Percentiles rank a stretch among this genome's conserved stretches.
Conservation (phyloP, 92 coral and sea anemone species). For the Hydrozoanthus gracilis region DNA sequence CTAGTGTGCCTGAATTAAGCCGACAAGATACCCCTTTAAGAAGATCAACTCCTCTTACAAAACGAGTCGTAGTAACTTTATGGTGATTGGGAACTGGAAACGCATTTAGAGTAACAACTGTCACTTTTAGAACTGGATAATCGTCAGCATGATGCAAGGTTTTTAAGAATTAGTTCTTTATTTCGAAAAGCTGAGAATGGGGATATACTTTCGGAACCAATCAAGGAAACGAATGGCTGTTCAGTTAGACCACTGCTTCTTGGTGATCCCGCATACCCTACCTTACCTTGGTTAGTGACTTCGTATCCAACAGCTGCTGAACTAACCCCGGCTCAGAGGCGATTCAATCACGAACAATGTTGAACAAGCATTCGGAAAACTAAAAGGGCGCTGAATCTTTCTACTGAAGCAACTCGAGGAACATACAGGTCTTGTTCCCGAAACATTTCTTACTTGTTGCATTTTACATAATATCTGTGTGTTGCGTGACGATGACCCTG, state of each 20-base stretch:
- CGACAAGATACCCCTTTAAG: too few relatives aligned
- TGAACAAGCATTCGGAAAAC: not conserved
- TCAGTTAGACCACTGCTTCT: constrained; percentile 13
- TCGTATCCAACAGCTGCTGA: constrained; percentile 7
- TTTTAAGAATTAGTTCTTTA: not conserved
- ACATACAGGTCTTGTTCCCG: constrained; percentile 8
- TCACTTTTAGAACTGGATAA: too few relatives aligned
- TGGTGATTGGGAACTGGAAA: too few relatives aligned
- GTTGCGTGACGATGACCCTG: constrained; percentile 10
- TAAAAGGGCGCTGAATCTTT: constrained; percentile 3
- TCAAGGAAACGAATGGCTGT: constrained; percentile 9
- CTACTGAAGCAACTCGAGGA: constrained; percentile 19
- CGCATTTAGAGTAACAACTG: too few relatives aligned
- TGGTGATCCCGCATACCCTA: constrained; percentile 8
- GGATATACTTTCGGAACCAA: constrained; percentile 26
- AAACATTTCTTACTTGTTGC: constrained; percentile 13
- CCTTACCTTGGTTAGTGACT: not conserved
- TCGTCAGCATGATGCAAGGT: not conserved
- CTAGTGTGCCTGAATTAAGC: too few relatives aligned
- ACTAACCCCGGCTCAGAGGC: constrained; percentile 4
- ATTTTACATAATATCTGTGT: constrained; percentile 14
- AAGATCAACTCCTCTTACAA: too few relatives aligned
- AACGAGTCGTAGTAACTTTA: too few relatives aligned
- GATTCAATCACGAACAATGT: constrained; percentile 3
- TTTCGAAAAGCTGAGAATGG: constrained; percentile 6